Evolutionary conservation across 2,797 vertebrate genomes (phyloP).

Genomic region (Enteromius argenteus): DNA sequence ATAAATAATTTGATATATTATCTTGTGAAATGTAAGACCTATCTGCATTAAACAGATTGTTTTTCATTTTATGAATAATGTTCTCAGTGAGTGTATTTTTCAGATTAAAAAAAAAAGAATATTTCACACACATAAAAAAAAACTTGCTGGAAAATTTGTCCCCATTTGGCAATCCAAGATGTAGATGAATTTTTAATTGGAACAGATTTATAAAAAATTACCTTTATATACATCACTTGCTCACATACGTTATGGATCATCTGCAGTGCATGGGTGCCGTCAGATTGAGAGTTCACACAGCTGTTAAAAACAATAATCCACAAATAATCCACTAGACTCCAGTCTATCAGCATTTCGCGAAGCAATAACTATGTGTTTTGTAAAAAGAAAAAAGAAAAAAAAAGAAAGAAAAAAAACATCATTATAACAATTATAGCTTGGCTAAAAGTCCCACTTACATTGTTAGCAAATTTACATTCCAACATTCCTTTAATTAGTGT

Average conservation of each 20-base stretch:
- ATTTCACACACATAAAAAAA: not conserved
- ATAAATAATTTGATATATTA: not conserved
- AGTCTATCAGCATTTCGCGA: not conserved
- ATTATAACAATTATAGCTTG: not conserved
- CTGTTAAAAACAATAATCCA: conserved; percentile 1
- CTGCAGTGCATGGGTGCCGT: not conserved
- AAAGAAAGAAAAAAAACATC: not conserved
- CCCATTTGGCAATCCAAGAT: not conserved
- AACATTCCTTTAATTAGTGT: not conserved
- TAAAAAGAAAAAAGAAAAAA: not conserved
- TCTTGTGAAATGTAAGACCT: not conserved
- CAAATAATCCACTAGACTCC: not conserved
- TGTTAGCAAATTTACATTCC: not conserved
- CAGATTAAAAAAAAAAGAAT: too few relatives aligned
- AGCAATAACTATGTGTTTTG: not conserved
- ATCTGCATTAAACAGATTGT: not conserved
- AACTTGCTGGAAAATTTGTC: not conserved
- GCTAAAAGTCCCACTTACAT: not conserved
- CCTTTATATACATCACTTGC: not conserved
- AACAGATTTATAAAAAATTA: not conserved
- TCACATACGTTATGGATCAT: not conserved
- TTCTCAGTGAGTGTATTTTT: too few relatives aligned
- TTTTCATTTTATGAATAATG: not conserved
- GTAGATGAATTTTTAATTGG: not conserved
- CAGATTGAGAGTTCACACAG: not conserved